These are phyloP conservation scores for Pelvicachromis taeniatus DNA, from an alignment of 2,113 vertebrate species.

Conservation along the genomic window DNA sequence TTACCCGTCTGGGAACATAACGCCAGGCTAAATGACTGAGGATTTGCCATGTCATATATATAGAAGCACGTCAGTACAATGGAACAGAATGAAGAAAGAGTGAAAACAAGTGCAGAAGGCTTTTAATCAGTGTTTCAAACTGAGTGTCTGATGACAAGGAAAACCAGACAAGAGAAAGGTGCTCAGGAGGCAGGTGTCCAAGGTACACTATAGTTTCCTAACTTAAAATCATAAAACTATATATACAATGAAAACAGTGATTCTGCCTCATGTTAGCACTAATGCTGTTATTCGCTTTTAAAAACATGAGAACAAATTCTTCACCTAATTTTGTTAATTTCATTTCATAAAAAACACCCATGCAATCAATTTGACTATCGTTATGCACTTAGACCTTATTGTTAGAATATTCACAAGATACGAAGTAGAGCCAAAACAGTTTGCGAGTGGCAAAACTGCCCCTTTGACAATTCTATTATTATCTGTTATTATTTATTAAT, in stretches of 20 bases:
- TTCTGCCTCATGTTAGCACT: not conserved
- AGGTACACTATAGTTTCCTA: not conserved
- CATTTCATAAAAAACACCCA: not conserved
- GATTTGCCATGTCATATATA: slow-evolving; percentile 57
- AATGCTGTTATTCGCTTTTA: not conserved
- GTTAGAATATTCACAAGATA: not conserved
- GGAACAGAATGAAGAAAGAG: not conserved
- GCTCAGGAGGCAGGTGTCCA: not conserved
- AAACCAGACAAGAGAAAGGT: not conserved
- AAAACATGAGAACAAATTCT: not conserved
- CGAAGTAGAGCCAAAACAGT: not conserved
- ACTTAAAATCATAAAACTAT: not conserved
- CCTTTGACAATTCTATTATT: not conserved
- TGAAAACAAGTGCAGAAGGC: slow-evolving; percentile 18
- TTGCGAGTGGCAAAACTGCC: not conserved
- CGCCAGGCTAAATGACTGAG: slow-evolving; percentile 49
- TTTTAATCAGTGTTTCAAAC: slow-evolving; percentile 7
- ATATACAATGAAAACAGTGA: not conserved
- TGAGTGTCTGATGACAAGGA: not conserved
- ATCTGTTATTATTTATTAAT: not conserved
- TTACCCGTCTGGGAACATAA: slow-evolving; percentile 55
- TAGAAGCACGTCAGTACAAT: slow-evolving; percentile 40
- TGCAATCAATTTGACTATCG: not conserved
- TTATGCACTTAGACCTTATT: not conserved
- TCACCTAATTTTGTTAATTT: not conserved